Conservation (phyloP, 2,797 vertebrate species). For the Limosa lapponica region DNA sequence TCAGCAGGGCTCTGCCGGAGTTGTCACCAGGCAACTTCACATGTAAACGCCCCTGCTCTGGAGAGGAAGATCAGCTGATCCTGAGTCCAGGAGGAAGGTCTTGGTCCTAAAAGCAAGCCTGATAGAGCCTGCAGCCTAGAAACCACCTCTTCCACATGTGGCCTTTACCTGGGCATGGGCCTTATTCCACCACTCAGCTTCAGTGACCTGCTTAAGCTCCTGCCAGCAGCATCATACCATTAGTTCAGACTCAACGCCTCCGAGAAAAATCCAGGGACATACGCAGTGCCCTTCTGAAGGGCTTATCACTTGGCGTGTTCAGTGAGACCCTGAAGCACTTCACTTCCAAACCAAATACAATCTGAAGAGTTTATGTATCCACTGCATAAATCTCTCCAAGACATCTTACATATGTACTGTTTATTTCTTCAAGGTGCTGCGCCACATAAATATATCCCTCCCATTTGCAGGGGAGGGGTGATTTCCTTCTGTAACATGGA, state of each 20-base stretch:
- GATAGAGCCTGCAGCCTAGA: background rate
- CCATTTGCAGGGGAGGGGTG: background rate
- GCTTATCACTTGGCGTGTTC: background rate
- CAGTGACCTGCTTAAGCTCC: background rate
- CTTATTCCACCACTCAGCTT: background rate
- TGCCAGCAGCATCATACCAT: background rate
- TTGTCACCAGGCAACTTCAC: background rate
- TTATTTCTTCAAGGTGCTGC: background rate
- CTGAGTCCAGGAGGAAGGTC: background rate
- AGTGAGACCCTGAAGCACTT: background rate
- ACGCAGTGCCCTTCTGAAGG: background rate
- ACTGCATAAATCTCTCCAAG: background rate
- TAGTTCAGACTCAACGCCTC: background rate
- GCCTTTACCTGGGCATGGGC: background rate
- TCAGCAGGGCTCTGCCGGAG: background rate
- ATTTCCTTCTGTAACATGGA: background rate
- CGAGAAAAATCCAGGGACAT: background rate
- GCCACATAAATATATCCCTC: background rate
- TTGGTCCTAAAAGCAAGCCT: background rate
- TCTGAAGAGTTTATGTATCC: background rate
- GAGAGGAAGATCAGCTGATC: background rate
- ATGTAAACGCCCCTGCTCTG: background rate
- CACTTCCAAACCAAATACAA: background rate
- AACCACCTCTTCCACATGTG: background rate
- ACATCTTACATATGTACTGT: accelerated